These are phyloP conservation scores for Macaria notata DNA, from an alignment of 2,888 invertebrate species.

Conservation along the genomic window DNA sequence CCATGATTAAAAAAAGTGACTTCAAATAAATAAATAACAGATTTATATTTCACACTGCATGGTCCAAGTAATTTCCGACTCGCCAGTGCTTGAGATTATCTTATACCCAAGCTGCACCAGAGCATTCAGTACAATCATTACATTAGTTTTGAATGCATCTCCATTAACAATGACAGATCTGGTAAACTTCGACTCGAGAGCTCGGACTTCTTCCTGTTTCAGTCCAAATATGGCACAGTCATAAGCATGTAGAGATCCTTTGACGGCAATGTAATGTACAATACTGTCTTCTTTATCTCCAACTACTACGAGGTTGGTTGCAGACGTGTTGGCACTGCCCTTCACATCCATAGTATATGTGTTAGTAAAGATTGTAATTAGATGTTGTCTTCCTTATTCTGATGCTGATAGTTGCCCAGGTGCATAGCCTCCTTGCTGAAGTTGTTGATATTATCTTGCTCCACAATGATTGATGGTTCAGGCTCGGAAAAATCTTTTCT, in stretches of 20 bases:
- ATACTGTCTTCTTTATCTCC: constrained; percentile 78
- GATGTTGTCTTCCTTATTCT: constrained; percentile 73
- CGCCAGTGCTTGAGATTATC: constrained; percentile 89
- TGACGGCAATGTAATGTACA: constrained; percentile 87
- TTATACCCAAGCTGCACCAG: constrained; percentile 90
- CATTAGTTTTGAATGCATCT: constrained; percentile 85
- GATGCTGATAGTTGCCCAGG: constrained; percentile 65
- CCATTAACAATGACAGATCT: constrained; percentile 88
- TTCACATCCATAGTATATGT: constrained; percentile 66
- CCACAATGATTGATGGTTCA: constrained; percentile 86
- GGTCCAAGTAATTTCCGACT: constrained; percentile 92
- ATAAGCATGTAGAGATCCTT: constrained; percentile 88
- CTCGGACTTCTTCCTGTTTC: constrained; percentile 85
- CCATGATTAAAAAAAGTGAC: constrained; percentile 46
- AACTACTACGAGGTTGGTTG: constrained; percentile 49
- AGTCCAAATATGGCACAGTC: constrained; percentile 91
- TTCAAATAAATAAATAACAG: neutral
- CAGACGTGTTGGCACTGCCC: constrained; percentile 56
- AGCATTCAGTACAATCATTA: constrained; percentile 87
- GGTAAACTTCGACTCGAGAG: constrained; percentile 86
- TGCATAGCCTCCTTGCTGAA: constrained; percentile 83
- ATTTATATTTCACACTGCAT: constrained; percentile 88
- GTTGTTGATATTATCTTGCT: constrained; percentile 84
- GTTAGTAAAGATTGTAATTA: constrained; percentile 40
- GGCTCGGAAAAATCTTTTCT: constrained; percentile 93